Evolutionary conservation across 30 jellyfish, hydroid and myxozoan species (phyloP), one percentile per base, ranked within the genome.

Genomic region (Clytia hemisphaerica): DNA sequence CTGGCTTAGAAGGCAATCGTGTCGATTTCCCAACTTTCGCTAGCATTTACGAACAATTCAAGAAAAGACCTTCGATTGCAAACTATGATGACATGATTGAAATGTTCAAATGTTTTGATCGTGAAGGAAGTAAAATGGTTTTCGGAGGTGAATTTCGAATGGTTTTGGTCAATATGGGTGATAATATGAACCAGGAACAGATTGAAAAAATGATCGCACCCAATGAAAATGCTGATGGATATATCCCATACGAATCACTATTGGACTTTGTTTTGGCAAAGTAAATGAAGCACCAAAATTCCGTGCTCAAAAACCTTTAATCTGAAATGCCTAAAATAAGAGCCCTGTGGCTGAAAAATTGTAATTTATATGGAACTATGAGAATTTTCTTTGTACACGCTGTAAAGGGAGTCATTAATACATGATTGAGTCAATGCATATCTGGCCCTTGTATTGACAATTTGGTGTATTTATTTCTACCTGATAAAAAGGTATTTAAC

Each of bases 151-250:
- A 83, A 46, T 47, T 83, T 58, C 42, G 95, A 40, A 92, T 75
- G 51, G 76, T 83, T 48, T 62, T 83, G 37, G 37, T 68, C n/a
- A 75, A 83, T 60, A 64, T 83, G 37, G 95, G 84, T 7, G 95
- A 83, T 82, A 83, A 69, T 34, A 83, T 83, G 95, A 83, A 79
- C n/a, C 92, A 83, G 53, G 76, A 61, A 50, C 92, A 83, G 44
- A 61, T 79, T 24, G 95, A 83, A 22, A 83, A 65, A 18, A 76
- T 83, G 36, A 76, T 83, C 32, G 45, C 75, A 66, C 85, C 72
- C 19, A 77, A 67, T 18, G 95, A 83, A 69, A 88, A 83, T 58
- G 82, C 84, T 15, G 76, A 67, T 71, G 95, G 95, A 5, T 44
- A 38, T 40, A 83, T 83, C 48, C 91, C 91, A 32, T 83, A 64